Base-by-base conservation (phyloP, 1,140 invertebrate species). In the Listronotus bonariensis region DNA sequence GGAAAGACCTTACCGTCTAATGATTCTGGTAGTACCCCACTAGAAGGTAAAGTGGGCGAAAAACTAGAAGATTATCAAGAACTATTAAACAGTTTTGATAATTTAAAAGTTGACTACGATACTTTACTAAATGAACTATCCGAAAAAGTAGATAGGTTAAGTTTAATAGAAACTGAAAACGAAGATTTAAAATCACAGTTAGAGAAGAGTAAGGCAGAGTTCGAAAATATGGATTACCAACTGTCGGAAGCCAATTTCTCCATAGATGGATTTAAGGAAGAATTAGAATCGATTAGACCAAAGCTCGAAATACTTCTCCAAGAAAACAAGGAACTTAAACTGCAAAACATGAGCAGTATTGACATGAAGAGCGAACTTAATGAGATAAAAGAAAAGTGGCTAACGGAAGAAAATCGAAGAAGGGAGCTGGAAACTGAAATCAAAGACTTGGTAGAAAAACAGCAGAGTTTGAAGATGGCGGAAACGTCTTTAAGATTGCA, bases 161-260 rank as follows among this genome's bases (percentile, higher is more conserved):
- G 69, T 18, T 57, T 72, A 26, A 48, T 52, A 20, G 65, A 72
- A 45, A 58, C 75, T 7, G 69, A 80, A 49, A 77, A 79, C 32
- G 68, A 45, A 54, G 78, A 72, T 32, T 38, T 68, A 51, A 69
- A 72, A 56, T 66, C 59, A 7, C 55, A 68, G 17, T 20, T 79
- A 7, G 78, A 80, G 49, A 75, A 77, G 76, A 72, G 79, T 26
- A 82, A 82, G 74, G 76, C 80, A 48, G 81, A 81, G 34, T 74
- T 78, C 6, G 81, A 84, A 77, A 77, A 82, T 52, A 74, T 63
- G n/a, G 73, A 78, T 17, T 77, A 80, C 56, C 78, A 79, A 65
- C 70, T 80, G 6, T 74, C 78, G 10, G 76, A 78, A 65, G 53
- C 69, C 17, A 76, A 73, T 42, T 63, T 77, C 12, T 68, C 71